Percentiles rank a stretch among this genome's conserved stretches.
These are phyloP conservation scores for Sminthopsis crassicaudata DNA, from an alignment of 2,113 vertebrate species.

Conservation along the genomic window DNA sequence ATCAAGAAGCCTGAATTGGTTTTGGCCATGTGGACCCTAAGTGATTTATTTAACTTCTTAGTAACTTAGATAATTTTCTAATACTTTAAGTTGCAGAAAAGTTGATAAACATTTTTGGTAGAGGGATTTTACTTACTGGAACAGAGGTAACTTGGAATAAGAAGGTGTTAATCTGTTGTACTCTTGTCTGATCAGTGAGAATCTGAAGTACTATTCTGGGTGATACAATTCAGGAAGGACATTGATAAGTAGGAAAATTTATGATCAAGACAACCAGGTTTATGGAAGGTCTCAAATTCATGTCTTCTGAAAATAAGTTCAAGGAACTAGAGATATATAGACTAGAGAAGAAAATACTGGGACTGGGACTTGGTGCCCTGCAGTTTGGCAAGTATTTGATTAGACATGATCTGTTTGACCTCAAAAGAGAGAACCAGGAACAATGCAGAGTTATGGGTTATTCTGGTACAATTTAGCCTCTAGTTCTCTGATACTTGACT, in stretches of 20 bases:
- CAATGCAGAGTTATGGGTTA: not conserved
- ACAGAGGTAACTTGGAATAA: not conserved
- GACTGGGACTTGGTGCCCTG: not conserved
- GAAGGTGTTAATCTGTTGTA: not conserved
- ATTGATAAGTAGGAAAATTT: not conserved
- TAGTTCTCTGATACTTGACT: not conserved
- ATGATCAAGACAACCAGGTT: not conserved
- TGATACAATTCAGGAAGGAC: not conserved
- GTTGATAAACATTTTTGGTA: not conserved
- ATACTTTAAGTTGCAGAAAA: not conserved
- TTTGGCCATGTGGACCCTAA: too few relatives aligned
- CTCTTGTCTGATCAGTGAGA: not conserved
- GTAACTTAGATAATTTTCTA: not conserved
- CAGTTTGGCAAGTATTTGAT: not conserved
- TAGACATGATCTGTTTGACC: not conserved
- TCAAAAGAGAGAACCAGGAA: not conserved
- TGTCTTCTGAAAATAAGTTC: not conserved
- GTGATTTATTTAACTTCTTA: not conserved
- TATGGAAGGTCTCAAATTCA: not conserved
- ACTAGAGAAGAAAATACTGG: not conserved
- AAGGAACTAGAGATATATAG: not conserved
- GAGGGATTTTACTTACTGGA: not conserved
- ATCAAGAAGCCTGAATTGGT: too few relatives aligned
- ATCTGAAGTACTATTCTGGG: not conserved
- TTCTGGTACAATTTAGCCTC: not conserved